Base-by-base conservation (phyloP, 2,113 vertebrate species). In the Salvelinus sp. region DNA sequence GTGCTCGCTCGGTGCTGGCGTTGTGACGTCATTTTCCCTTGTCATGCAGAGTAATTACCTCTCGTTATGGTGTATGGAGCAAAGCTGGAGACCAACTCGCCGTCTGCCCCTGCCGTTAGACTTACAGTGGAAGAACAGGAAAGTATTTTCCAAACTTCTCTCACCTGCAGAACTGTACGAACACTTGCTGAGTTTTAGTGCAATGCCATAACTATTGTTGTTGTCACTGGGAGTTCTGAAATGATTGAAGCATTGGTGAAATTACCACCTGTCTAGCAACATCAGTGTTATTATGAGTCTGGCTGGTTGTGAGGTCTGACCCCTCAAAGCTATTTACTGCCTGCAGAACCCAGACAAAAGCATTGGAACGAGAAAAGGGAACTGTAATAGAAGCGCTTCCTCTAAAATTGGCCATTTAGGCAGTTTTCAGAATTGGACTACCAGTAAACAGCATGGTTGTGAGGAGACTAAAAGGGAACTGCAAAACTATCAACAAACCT, bases 21-120 rank as follows among this genome's bases (percentile, higher is more conserved):
- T 25, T 12, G 47, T 38, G 65, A 63, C 66, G 54, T 64, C 54
- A 77, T 77, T 77, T 60, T 76, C 74, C 76, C 50, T 70, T 81
- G 73, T 81, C 78, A 83, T 65, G 23, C 73, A 60, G 73, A 76
- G 67, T 77, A 82, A 80, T 82, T 83, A 60, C 80, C 33, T 69
- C 74, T 78, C 28, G 76, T 80, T 83, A 78, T 18, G 50, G 3
- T 54, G 50, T 69, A 6, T 27, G 27, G 75, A 60, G 47, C 71
- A 71, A 28, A 82, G 78, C 50, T 83, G 83, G 79, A 82, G 74
- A 82, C 3, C 14, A 54, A 69, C 69, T 47, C 33, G 64, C 6
- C 47, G 6, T 16, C 28, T 20, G 57, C 71, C 72, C 23, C 73
- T 6, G 63, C 69, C 20, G 16, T 65, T 28, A 63, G 2, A 16